Conservation (phyloP, 2,113 vertebrate genomes). For the Clupea harengus region DNA sequence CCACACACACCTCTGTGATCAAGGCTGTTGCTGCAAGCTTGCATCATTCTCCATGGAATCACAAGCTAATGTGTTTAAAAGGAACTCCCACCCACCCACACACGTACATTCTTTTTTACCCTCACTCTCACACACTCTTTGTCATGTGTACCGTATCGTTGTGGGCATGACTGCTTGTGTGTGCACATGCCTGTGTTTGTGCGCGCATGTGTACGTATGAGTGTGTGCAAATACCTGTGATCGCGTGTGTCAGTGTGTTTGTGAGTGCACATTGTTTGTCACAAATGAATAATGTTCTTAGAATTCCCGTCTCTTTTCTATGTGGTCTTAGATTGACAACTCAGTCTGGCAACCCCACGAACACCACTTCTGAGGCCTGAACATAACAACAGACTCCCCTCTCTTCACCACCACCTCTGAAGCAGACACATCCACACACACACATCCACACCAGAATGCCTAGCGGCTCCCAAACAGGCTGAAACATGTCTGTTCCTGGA, state of each 20-base stretch:
- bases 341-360: not conserved
- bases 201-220: not conserved
- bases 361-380: not conserved
- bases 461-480: not conserved
- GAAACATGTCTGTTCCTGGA: not conserved
- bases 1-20: slow-evolving; percentile 1
- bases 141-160: not conserved
- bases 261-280: no score
- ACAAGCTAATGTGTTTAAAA: slow-evolving; percentile 1
- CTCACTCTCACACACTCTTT: not conserved
- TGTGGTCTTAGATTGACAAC: not conserved
- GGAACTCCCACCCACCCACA: not conserved
- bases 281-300: not conserved
- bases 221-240: not conserved
- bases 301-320: not conserved
- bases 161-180: not conserved
- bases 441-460: not conserved
- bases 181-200: not conserved
- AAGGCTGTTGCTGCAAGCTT: slow-evolving; percentile 2
- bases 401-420: not conserved
- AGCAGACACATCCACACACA: not conserved
- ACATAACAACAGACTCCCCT: not conserved
- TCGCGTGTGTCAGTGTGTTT: no score
- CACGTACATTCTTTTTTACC: not conserved
- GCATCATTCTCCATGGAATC: slow-evolving; percentile 4